Evolutionary conservation across 2,113 vertebrate genomes (phyloP).

Genomic region (Trachemys scripta): DNA sequence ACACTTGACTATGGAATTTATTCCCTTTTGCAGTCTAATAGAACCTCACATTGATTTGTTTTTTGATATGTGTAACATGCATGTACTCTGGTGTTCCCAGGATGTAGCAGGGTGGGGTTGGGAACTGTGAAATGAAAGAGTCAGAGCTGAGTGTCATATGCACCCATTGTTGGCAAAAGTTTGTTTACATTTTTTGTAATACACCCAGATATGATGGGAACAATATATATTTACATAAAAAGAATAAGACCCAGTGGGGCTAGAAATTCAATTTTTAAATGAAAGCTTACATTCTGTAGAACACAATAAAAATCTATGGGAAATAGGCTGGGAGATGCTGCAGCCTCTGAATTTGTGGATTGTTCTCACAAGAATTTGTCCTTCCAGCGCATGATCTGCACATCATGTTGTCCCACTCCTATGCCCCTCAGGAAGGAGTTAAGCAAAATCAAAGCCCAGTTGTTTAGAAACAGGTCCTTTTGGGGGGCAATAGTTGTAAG

Average conservation of each 20-base stretch:
- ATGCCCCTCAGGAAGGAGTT: conserved; percentile 58
- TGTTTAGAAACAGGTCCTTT: conserved; percentile 49
- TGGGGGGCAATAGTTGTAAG: conserved; percentile 54
- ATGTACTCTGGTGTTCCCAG: neutral
- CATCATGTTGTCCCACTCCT: conserved; percentile 53
- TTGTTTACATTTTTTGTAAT: neutral
- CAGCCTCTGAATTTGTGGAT: conserved; percentile 4
- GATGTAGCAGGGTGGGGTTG: neutral
- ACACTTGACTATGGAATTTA: neutral
- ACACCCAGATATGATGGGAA: neutral
- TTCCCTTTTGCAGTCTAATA: neutral
- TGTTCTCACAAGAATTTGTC: conserved; percentile 44
- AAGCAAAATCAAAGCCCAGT: conserved; percentile 54
- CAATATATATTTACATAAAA: neutral
- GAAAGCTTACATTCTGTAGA: neutral
- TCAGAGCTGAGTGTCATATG: neutral
- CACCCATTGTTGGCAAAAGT: neutral
- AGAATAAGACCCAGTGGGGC: neutral
- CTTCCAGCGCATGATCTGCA: conserved; percentile 55
- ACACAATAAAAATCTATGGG: neutral
- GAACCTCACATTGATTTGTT: neutral
- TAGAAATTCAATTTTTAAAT: conserved; percentile 31
- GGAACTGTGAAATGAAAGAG: neutral
- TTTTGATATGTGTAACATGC: neutral
- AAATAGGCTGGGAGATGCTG: neutral